phyloP scores from a whole-genome alignment of 2,888 invertebrate species.

The Eustalomyia histrio region DNA sequence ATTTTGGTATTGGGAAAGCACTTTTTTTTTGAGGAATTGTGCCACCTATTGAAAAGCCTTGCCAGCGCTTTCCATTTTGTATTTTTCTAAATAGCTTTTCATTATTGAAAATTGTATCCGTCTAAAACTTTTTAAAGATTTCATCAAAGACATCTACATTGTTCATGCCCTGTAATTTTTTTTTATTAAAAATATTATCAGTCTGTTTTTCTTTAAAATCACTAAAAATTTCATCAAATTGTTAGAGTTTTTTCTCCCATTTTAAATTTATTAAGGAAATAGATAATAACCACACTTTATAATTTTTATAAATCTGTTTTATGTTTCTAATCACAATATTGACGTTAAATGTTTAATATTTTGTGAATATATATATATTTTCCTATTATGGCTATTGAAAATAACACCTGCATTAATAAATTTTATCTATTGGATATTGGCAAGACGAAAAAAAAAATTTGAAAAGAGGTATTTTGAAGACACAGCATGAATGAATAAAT shows the following conservation, averaged over 20 bases:
- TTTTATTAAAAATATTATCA: no score
- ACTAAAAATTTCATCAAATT: background rate
- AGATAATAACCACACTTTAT: background rate
- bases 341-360: slow-evolving; percentile 6
- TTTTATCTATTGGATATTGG: slow-evolving; percentile 46
- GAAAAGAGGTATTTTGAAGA: background rate
- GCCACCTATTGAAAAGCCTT: no score
- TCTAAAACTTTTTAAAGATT: no score
- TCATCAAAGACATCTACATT: no score
- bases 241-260: background rate
- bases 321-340: slow-evolving; percentile 34
- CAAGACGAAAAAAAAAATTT: background rate
- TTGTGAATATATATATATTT: background rate
- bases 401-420: slow-evolving; percentile 64
- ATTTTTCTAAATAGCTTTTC: no score
- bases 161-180: no score
- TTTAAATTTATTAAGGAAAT: slow-evolving; percentile 16
- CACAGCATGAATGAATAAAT: slow-evolving; percentile 1
- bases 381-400: background rate
- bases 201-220: background rate
- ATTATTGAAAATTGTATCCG: no score
- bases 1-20: no score
- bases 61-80: no score
- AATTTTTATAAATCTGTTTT: slow-evolving; percentile 1
- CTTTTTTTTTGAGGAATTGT: no score